Evolutionary conservation across 1,140 invertebrate genomes (phyloP).

Genomic region (Cyrtorhinus lividipennis): DNA sequence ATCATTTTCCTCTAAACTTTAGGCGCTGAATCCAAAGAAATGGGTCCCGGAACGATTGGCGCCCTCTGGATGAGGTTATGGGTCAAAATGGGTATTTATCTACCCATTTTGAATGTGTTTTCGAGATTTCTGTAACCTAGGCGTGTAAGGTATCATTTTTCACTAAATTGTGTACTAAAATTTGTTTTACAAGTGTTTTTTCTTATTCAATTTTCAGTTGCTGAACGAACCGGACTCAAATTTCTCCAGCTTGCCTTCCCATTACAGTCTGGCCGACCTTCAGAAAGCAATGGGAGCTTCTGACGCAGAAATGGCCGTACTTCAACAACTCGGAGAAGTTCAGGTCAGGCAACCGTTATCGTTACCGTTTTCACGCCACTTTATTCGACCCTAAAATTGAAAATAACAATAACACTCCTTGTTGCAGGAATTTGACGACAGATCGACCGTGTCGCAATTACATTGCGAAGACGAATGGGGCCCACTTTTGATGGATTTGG

Average conservation of each 20-base stretch:
- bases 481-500: slow-evolving; percentile 23
- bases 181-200: background rate
- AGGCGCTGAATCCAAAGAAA: no score
- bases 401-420: background rate
- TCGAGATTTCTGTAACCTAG: no score
- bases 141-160: no score
- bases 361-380: background rate
- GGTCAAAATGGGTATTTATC: no score
- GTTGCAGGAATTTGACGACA: background rate
- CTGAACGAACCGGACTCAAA: slow-evolving; percentile 16
- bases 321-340: slow-evolving; percentile 27
- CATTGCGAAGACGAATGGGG: slow-evolving; percentile 1
- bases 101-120: no score
- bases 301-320: slow-evolving; percentile 29
- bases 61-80: no score
- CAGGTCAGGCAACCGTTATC: no score
- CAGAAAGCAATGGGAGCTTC: slow-evolving; percentile 28
- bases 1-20: no score
- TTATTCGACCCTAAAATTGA: background rate
- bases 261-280: slow-evolving; percentile 25
- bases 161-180: background rate
- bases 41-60: no score
- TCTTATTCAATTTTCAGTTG: slow-evolving; percentile 15
- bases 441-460: background rate
- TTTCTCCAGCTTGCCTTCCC: slow-evolving; percentile 1